These are phyloP conservation scores for Misgurnus anguillicaudatus DNA, from an alignment of 2,113 vertebrate species.

Conservation along the genomic window DNA sequence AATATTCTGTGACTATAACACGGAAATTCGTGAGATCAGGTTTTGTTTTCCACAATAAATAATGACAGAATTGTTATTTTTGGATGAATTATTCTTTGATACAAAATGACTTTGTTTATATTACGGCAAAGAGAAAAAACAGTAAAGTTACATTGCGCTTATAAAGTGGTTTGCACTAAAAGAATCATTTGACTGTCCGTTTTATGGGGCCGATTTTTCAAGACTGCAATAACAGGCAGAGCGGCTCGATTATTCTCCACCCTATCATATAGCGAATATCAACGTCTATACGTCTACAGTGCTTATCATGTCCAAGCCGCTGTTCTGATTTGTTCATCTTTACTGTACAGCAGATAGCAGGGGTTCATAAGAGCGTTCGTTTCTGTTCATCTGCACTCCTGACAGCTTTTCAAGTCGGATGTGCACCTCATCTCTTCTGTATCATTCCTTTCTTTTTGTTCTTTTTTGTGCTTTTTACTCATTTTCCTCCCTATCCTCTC, in stretches of 20 bases:
- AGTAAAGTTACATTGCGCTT: conserved; percentile 39
- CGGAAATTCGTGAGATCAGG: no score
- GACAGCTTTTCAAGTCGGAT: conserved; percentile 40
- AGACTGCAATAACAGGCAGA: conserved; percentile 43
- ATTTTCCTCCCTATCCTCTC: conserved; percentile 14
- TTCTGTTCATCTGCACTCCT: conserved; percentile 21
- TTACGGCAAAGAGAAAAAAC: conserved; percentile 35
- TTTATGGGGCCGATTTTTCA: conserved; percentile 55
- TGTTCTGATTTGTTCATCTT: conserved; percentile 11
- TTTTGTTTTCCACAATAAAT: not conserved
- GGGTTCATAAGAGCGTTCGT: conserved; percentile 10
- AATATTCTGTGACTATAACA: no score
- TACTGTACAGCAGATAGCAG: conserved; percentile 26
- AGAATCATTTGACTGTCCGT: conserved; percentile 45
- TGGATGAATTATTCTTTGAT: not conserved
- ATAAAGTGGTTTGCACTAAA: conserved; percentile 39
- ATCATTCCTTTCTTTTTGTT: conserved; percentile 39
- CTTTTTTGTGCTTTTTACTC: conserved; percentile 48
- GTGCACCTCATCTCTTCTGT: conserved; percentile 28
- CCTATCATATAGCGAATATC: conserved; percentile 16
- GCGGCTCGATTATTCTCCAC: conserved; percentile 23
- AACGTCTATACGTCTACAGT: conserved; percentile 22
- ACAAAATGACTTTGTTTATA: not conserved
- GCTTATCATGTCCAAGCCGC: conserved; percentile 38
- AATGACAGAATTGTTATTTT: not conserved